Evolutionary conservation across 2,113 vertebrate genomes (phyloP), one percentile per base, ranked within the genome.

Genomic region (Clarias macrocephalus): DNA sequence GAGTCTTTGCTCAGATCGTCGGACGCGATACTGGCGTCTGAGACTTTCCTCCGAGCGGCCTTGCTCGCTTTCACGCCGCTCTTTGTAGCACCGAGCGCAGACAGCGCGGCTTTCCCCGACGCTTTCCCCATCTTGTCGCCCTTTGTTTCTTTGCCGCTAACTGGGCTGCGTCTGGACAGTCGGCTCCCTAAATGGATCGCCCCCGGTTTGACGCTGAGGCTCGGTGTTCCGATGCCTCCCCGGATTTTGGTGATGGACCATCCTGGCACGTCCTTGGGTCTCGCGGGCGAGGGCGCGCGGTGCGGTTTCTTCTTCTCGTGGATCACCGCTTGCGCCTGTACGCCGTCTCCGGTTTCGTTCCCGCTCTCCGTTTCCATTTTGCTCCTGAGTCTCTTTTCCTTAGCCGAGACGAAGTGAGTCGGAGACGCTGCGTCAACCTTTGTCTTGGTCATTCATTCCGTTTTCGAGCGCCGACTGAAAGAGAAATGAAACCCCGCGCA

Each of bases 201-300:
- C 33, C 95, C 95, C 77, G 94, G 95, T 90, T 95, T 95, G 10
- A 96, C 95, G 84, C 93, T 95, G 86, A 96, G 86, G 85, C 93
- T 93, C 83, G 94, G 92, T 68, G 95, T 87, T 81, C 94, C 95
- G 48, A 95, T 94, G 56, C 96, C 95, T 57, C 96, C 96, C 25
- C 97, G 95, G 93, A 96, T 95, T 93, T 96, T 97, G 48, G 96
- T 95, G 82, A 97, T 93, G 8, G 96, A 96, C 97, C 97, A 98
- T 6, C 97, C 97, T 63, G 96, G 93, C 15, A 96, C 96, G 73
- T 97, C 97, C 92, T 95, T 97, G 54, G 97, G 97, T 93, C 97
- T 94, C 15, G 97, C 97, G 23, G 97, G 97, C 4, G 97, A 98
- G 15, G 97, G 97, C 42, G 97, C 97, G 82, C 97, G 95, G 91